phyloP scores from a whole-genome alignment of 2,888 invertebrate genomes.

The Drosophila fulvimacula region DNA sequence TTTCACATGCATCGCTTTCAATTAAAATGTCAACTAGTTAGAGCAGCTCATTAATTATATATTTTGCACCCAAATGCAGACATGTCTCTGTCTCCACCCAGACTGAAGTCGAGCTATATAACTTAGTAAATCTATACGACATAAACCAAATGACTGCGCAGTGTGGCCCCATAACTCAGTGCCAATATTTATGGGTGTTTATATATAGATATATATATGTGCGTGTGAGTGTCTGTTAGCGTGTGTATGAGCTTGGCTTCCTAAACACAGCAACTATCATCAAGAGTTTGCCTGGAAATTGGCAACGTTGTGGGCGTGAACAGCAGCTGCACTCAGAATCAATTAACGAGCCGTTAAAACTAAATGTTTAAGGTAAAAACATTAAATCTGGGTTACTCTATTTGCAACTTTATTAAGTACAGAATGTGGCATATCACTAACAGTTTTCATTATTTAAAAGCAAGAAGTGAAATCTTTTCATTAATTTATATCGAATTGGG shows the following conservation, averaged over 20 bases:
- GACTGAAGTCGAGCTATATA: conserved; percentile 2
- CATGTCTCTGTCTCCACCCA: not conserved
- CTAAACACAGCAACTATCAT: conserved; percentile 41
- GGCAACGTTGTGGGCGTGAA: conserved; percentile 58
- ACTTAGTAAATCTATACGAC: conserved; percentile 11
- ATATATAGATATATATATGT: not conserved
- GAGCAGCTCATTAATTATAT: conserved; percentile 65
- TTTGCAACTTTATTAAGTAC: not conserved
- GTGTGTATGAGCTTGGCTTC: conserved; percentile 10
- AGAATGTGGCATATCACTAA: not conserved
- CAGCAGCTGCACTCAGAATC: conserved; percentile 45
- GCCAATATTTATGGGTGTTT: conserved; percentile 59
- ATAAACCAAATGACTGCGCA: conserved; percentile 56
- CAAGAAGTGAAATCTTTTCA: not conserved
- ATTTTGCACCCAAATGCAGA: conserved; percentile 34
- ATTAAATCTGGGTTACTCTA: conserved; percentile 47
- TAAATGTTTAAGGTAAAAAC: conserved; percentile 28
- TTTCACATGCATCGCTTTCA: conserved; percentile 54
- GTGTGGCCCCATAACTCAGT: conserved; percentile 63
- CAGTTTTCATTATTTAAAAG: not conserved
- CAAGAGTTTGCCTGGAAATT: conserved; percentile 31
- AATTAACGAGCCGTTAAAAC: conserved; percentile 63
- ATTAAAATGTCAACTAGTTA: conserved; percentile 68
- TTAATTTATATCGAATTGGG: not conserved
- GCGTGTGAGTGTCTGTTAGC: not conserved